Base-by-base conservation (phyloP, 92 coral and sea anemone species). In the Pocillopora meandrina region DNA sequence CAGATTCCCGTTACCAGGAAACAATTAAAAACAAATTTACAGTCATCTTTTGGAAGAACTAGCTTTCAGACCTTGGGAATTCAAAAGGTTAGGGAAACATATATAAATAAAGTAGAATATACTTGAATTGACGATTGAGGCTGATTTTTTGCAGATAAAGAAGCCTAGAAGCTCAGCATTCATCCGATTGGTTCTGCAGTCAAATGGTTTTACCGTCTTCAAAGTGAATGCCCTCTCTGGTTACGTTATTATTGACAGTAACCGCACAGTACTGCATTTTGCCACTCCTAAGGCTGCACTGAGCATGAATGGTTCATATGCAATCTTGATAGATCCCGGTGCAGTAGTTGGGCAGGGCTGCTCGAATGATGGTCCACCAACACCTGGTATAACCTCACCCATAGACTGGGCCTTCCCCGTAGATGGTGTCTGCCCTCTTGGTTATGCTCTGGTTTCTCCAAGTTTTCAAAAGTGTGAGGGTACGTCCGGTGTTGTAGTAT, bases 311-410 rank as follows among this genome's bases (percentile, higher is more conserved):
- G 92, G 92, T 7, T 73, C 76, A 11, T 89, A 89, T 80, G 78
- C 87, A 23, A 81, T 89, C 74, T 21, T 85, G 64, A 76, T 89
- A 18, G 92, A 89, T 19, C 71, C 16, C 16, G 92, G 92, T n/a
- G 84, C 92, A 12, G 92, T 89, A n/a, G 92, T 89, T 52, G 92
- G 92, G 34, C 42, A 31, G 1, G 92, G 92, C 1, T 89, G 92
- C 71, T 85, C 92, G 12, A 75, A 74, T 21, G 92, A 89, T 68
- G 92, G 92, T 10, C 92, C 89, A 31, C 92, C 92, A 1, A 89
- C 89, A 56, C 87, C 90, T 11, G 92, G 92, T 21, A 79, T 85
- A 58, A 35, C 64, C 7, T 55, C 82, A 35, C 36, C 58, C 26
- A 9, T 56, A 7, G 75, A 65, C 34, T 89, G 92, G 92, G 34